Percentiles rank a stretch among this genome's conserved stretches.
phyloP scores from a whole-genome alignment of 2,113 vertebrate species.

The Anhinga rufa region DNA sequence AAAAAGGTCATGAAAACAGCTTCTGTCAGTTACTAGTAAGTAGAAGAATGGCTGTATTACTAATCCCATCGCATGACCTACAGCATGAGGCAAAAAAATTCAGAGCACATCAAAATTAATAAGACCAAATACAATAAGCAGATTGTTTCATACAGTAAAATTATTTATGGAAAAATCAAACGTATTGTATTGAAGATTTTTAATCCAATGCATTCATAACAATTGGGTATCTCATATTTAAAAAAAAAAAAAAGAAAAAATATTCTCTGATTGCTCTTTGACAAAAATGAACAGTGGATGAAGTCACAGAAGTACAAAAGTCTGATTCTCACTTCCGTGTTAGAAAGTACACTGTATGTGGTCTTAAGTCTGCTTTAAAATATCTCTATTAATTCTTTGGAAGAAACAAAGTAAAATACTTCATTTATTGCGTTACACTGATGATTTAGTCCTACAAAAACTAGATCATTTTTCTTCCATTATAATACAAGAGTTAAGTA shows the following conservation, averaged over 20 bases:
- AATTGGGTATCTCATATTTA: background rate
- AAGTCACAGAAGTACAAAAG: background rate
- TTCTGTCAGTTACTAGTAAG: background rate
- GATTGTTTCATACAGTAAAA: background rate
- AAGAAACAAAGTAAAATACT: background rate
- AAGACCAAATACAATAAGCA: background rate
- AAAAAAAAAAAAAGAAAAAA: background rate
- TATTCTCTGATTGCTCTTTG: background rate
- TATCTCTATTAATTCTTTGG: background rate
- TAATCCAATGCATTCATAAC: background rate
- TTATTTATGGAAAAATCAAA: background rate
- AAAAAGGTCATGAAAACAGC: background rate
- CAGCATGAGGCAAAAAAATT: background rate
- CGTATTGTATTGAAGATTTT: background rate
- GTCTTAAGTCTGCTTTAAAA: background rate
- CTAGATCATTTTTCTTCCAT: background rate
- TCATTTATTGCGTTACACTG: background rate
- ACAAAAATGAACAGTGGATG: background rate
- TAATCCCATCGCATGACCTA: background rate
- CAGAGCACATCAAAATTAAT: background rate
- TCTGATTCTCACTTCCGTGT: background rate
- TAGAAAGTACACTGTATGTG: background rate
- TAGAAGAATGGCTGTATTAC: background rate
- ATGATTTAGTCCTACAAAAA: background rate
- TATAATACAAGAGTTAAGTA: background rate